Conservation (phyloP, 2,888 invertebrate species). For the Achlya flavicornis region DNA sequence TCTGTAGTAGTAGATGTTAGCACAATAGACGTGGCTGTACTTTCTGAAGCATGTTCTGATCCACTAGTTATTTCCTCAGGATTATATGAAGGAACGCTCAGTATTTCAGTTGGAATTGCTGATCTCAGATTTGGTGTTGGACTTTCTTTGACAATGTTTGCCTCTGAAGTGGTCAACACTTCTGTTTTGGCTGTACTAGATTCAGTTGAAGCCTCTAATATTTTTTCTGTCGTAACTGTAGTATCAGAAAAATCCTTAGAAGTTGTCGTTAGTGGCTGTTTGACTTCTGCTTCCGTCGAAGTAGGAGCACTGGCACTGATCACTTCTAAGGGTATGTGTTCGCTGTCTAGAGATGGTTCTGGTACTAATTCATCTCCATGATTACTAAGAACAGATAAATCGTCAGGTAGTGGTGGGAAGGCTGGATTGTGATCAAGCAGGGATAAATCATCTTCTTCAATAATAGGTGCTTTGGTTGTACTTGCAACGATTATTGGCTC, state of each 20-base stretch:
- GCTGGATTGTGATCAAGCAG: slow-evolving; percentile 74
- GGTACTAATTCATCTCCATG: slow-evolving; percentile 72
- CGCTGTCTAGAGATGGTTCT: slow-evolving; percentile 60
- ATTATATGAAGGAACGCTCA: slow-evolving; percentile 57
- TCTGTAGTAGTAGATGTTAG: slow-evolving; percentile 27
- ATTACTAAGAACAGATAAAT: slow-evolving; percentile 66
- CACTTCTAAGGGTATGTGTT: slow-evolving; percentile 56
- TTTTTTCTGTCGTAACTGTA: slow-evolving; percentile 40
- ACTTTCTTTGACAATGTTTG: slow-evolving; percentile 50
- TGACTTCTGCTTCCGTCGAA: slow-evolving; percentile 42
- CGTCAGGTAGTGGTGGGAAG: slow-evolving; percentile 77
- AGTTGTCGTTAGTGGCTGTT: slow-evolving; percentile 47
- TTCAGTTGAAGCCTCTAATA: slow-evolving; percentile 36
- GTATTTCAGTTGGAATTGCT: slow-evolving; percentile 68
- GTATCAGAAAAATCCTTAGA: slow-evolving; percentile 41
- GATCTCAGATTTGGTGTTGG: slow-evolving; percentile 69
- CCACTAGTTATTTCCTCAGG: slow-evolving; percentile 51
- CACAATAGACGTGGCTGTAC: slow-evolving; percentile 23
- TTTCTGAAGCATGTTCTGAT: slow-evolving; percentile 9
- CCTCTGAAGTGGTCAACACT: slow-evolving; percentile 35
- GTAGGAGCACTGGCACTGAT: slow-evolving; percentile 43
- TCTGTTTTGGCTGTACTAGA: slow-evolving; percentile 35
- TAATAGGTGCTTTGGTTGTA: slow-evolving; percentile 59
- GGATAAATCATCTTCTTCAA: slow-evolving; percentile 71
- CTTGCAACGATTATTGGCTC: slow-evolving; percentile 45